A percentile compares a stretch with the other conserved stretches of the same genome.
Conservation (phyloP, 1,140 invertebrate species). For the Drosophila ogumai region DNA sequence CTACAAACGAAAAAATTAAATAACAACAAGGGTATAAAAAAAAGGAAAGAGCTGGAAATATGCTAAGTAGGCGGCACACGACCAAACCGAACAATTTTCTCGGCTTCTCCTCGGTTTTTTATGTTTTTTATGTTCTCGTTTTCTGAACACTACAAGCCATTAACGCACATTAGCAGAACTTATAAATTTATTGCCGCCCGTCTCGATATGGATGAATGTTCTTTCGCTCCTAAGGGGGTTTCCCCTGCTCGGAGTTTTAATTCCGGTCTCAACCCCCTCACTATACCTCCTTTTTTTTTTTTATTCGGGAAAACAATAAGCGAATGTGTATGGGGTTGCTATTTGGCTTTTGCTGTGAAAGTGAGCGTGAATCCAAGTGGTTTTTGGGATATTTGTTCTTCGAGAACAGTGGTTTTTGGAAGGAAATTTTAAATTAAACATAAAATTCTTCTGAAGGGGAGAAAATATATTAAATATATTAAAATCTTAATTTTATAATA, state of each 20-base stretch:
- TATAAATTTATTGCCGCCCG: slow-evolving; percentile 76
- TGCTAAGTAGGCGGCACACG: slow-evolving; percentile 64
- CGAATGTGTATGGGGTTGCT: slow-evolving; percentile 34
- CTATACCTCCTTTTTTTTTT: not conserved
- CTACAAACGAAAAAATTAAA: slow-evolving; percentile 81
- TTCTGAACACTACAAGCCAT: slow-evolving; percentile 71
- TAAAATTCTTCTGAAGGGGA: too few species aligned
- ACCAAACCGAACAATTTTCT: slow-evolving; percentile 35
- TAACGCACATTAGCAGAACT: slow-evolving; percentile 80
- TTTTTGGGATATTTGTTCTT: slow-evolving; percentile 3
- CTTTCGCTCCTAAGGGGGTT: not conserved
- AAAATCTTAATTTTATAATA: too few species aligned
- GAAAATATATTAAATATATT: too few species aligned
- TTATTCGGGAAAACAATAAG: slow-evolving; percentile 28
- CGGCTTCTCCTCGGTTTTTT: slow-evolving; percentile 6
- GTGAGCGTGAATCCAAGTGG: slow-evolving; percentile 63
- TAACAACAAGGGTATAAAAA: slow-evolving; percentile 53
- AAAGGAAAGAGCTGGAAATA: slow-evolving; percentile 14
- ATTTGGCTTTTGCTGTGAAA: slow-evolving; percentile 46
- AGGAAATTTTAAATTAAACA: not conserved
- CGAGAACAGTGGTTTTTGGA: slow-evolving; percentile 2
- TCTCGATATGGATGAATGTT: slow-evolving; percentile 50
- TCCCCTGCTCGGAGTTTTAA: slow-evolving; percentile 20
- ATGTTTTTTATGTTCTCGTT: slow-evolving; percentile 7
- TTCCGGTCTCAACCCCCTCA: slow-evolving; percentile 22